These are phyloP conservation scores for Aphaenogaster rudis DNA, from an alignment of 1,140 invertebrate species.

Conservation along the genomic window DNA sequence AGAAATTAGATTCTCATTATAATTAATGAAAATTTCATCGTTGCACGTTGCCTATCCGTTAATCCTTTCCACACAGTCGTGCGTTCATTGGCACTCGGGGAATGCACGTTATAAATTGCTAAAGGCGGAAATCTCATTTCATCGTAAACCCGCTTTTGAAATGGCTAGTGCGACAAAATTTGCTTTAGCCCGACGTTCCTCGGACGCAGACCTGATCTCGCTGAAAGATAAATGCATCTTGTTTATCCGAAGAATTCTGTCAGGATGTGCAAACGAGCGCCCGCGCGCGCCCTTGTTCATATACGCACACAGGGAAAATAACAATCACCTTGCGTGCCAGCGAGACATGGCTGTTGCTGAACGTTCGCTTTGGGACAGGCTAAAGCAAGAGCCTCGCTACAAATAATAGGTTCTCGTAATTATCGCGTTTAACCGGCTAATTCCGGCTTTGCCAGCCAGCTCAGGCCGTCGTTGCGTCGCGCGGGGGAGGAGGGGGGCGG, in stretches of 20 bases:
- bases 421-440: slow-evolving; percentile 74
- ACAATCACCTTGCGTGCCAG: slow-evolving; percentile 52
- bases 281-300: background rate
- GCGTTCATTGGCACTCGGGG: background rate
- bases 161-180: slow-evolving; percentile 8
- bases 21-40: background rate
- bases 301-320: slow-evolving; percentile 29
- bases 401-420: slow-evolving; percentile 76
- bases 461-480: background rate
- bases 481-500: background rate
- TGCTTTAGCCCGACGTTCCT: background rate
- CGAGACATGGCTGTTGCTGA: slow-evolving; percentile 27
- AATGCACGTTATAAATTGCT: slow-evolving; percentile 1
- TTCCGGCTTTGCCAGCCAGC: slow-evolving; percentile 60
- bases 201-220: background rate
- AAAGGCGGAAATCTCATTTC: slow-evolving; percentile 24
- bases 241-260: slow-evolving; percentile 40
- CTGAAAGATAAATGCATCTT: slow-evolving; percentile 47
- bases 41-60: background rate
- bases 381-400: slow-evolving; percentile 51
- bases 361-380: slow-evolving; percentile 54
- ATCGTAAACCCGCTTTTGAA: slow-evolving; percentile 27
- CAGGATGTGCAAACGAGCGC: background rate
- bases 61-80: background rate
- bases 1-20: slow-evolving; percentile 18